Evolutionary conservation across 1,140 invertebrate species (phyloP).

Genomic region (Musca vetustissima): DNA sequence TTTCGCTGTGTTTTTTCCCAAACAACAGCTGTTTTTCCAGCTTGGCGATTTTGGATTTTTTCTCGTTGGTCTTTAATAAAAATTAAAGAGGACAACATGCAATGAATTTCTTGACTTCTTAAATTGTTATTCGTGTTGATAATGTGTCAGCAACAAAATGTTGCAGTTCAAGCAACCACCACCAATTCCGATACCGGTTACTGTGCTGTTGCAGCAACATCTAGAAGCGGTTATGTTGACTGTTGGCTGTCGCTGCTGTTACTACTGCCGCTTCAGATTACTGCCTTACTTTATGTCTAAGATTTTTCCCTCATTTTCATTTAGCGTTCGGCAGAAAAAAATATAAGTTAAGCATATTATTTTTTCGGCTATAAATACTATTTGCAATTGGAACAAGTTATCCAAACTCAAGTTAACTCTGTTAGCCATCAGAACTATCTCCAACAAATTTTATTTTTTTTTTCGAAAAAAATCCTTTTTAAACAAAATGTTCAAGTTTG

Average conservation of each 20-base stretch:
- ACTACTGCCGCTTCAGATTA: not conserved
- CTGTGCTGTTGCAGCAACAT: not conserved
- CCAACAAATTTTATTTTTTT: not conserved
- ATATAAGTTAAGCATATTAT: not conserved
- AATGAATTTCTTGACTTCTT: too few species aligned
- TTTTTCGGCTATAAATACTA: constrained; percentile 23
- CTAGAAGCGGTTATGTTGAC: too few species aligned
- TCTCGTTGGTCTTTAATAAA: too few species aligned
- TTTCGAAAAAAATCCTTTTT: not conserved
- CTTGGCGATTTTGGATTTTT: too few species aligned
- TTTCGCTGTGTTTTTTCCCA: not conserved
- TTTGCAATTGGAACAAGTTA: constrained; percentile 21
- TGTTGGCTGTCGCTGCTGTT: too few species aligned
- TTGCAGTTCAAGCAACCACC: not conserved
- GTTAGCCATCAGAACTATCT: not conserved
- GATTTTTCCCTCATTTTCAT: not conserved
- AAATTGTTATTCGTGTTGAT: too few species aligned
- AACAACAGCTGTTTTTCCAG: constrained; percentile 9
- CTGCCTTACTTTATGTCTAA: constrained; percentile 7
- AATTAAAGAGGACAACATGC: too few species aligned
- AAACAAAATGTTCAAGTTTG: constrained; percentile 53
- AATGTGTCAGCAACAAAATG: constrained; percentile 8
- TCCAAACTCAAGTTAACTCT: constrained; percentile 15
- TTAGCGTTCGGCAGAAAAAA: not conserved
- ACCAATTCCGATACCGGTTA: too few species aligned